Evolutionary conservation across 2,888 invertebrate species (phyloP).

Genomic region (Calameuta idolon): DNA sequence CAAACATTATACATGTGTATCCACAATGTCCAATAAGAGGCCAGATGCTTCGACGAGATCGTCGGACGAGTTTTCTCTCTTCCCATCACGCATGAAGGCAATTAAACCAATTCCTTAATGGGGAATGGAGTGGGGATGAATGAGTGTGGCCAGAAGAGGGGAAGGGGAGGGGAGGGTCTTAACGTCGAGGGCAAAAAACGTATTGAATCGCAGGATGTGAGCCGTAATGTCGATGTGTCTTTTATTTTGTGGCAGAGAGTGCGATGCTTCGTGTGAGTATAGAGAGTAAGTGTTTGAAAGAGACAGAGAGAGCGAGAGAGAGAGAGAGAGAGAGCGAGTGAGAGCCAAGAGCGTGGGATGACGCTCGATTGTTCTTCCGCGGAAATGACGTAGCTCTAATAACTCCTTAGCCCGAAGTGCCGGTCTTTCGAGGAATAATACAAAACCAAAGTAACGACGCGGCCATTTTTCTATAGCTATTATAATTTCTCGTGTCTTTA

Average conservation of each 20-base stretch:
- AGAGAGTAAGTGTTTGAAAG: no score
- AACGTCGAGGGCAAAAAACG: conserved; percentile 45
- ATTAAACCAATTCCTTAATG: conserved; percentile 21
- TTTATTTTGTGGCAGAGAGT: no score
- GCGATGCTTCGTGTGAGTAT: neutral
- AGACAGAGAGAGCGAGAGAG: neutral
- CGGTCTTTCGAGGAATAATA: neutral
- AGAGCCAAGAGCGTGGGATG: conserved; percentile 42
- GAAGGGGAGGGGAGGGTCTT: conserved; percentile 3
- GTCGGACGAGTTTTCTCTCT: conserved; percentile 18
- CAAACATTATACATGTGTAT: no score
- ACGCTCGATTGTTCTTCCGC: conserved; percentile 47
- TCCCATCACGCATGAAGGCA: conserved; percentile 26
- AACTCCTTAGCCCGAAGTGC: conserved; percentile 26
- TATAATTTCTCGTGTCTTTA: no score
- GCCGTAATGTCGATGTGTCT: conserved; percentile 21
- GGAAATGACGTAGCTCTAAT: conserved; percentile 47
- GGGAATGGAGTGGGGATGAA: conserved; percentile 10
- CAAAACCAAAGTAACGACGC: no score
- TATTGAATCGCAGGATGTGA: conserved; percentile 66
- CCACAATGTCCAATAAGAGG: no score
- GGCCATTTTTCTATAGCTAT: no score
- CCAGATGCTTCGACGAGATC: no score
- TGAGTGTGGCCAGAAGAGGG: neutral
- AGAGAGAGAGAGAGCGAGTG: neutral